phyloP scores from a whole-genome alignment of 1,140 invertebrate genomes.

The Caenorhabditis briggsae region DNA sequence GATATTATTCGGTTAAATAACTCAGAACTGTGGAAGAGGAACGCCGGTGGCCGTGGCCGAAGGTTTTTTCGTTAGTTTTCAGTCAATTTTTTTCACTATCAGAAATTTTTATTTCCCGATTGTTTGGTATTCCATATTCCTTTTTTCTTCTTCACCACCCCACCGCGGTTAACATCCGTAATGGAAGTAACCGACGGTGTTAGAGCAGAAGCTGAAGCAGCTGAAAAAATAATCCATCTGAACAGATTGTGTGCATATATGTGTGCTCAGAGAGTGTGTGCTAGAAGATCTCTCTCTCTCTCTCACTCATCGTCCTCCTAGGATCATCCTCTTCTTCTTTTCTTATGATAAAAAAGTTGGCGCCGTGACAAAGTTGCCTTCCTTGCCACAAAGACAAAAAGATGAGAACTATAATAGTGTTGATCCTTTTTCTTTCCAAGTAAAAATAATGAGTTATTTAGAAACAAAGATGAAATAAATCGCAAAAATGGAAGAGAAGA shows the following conservation, averaged over 20 bases:
- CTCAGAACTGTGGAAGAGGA: too few species aligned
- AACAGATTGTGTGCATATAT: background rate
- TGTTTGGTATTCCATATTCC: too few species aligned
- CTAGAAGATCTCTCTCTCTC: background rate
- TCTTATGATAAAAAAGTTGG: background rate
- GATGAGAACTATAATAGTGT: background rate
- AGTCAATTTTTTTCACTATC: too few species aligned
- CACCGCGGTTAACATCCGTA: too few species aligned
- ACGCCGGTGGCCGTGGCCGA: too few species aligned
- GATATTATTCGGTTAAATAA: too few species aligned
- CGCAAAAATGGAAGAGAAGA: background rate
- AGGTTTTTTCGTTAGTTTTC: too few species aligned
- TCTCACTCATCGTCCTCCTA: background rate
- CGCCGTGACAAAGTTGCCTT: background rate
- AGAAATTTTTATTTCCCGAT: too few species aligned
- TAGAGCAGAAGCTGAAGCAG: background rate
- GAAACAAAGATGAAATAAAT: background rate
- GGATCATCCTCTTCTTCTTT: background rate
- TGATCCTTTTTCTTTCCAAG: background rate
- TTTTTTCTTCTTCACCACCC: too few species aligned
- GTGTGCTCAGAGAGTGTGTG: background rate
- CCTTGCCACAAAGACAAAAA: background rate
- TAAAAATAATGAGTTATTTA: background rate
- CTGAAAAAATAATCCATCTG: slow-evolving; percentile 13
- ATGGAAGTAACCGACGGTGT: background rate